Conservation (phyloP, 2,113 vertebrate species). For the Neotoma lepida region DNA sequence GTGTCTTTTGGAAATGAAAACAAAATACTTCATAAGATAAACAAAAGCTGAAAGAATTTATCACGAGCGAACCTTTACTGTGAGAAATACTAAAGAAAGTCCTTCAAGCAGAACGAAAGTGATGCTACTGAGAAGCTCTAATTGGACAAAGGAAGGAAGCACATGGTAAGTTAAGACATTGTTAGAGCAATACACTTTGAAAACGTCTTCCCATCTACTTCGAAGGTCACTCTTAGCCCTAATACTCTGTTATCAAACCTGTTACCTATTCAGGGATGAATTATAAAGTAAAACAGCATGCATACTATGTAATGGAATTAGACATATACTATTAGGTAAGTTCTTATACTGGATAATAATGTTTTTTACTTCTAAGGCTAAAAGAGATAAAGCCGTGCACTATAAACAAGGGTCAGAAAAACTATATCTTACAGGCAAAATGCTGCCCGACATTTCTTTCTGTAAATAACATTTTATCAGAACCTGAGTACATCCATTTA, state of each 20-base stretch:
- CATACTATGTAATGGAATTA: background rate
- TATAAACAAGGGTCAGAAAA: background rate
- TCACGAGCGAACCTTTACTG: background rate
- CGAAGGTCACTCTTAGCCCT: background rate
- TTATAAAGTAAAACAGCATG: background rate
- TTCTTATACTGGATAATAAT: background rate
- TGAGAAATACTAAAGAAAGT: background rate
- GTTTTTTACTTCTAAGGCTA: background rate
- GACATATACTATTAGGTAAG: background rate
- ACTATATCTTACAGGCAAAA: background rate
- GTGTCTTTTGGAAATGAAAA: background rate
- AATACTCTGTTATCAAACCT: background rate
- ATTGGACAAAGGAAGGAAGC: background rate
- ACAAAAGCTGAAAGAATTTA: slow-evolving; percentile 3
- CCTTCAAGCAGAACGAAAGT: background rate
- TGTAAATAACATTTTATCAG: background rate
- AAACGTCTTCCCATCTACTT: background rate
- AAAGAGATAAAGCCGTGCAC: background rate
- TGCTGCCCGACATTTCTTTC: background rate
- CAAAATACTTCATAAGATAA: background rate
- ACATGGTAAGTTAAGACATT: background rate
- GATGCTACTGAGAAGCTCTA: background rate
- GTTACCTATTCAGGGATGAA: background rate
- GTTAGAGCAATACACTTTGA: background rate
- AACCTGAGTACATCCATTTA: background rate